Percentiles rank a stretch among this genome's conserved stretches.
These are phyloP conservation scores for Argopecten irradians DNA, from an alignment of 1,140 invertebrate species.

Conservation along the genomic window DNA sequence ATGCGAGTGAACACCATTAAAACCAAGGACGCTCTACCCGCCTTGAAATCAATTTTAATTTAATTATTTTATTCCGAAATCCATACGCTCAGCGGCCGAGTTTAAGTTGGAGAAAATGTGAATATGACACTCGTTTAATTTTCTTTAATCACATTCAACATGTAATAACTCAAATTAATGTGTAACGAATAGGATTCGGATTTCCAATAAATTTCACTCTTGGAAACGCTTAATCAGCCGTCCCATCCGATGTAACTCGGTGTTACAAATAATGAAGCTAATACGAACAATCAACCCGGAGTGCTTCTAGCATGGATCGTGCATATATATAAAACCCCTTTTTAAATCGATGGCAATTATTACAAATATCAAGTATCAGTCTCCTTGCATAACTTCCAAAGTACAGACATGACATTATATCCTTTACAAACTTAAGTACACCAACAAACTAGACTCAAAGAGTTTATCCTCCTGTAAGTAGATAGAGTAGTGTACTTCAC, in stretches of 20 bases:
- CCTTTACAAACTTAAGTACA: background rate
- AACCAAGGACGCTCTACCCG: background rate
- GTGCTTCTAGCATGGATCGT: background rate
- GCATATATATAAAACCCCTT: too few relatives aligned
- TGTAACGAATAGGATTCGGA: background rate
- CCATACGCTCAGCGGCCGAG: background rate
- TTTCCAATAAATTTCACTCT: constrained; percentile 3
- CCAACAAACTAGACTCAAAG: background rate
- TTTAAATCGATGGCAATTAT: too few relatives aligned
- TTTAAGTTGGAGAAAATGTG: background rate
- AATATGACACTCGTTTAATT: constrained; percentile 3
- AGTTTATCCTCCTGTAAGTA: background rate
- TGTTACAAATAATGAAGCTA: background rate
- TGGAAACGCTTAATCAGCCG: background rate
- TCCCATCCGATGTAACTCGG: background rate
- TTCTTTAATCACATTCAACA: constrained; percentile 23
- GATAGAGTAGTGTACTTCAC: background rate
- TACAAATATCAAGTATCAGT: too few relatives aligned
- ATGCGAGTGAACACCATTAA: background rate
- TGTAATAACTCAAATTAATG: constrained; percentile 3
- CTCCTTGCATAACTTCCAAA: too few relatives aligned
- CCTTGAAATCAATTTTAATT: background rate
- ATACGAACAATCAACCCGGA: background rate
- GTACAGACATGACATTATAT: too few relatives aligned
- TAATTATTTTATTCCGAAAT: background rate